Percentiles rank a stretch among this genome's conserved stretches.
These are phyloP conservation scores for Polydrusus tereticollis DNA, from an alignment of 2,888 invertebrate genomes.

Conservation along the genomic window DNA sequence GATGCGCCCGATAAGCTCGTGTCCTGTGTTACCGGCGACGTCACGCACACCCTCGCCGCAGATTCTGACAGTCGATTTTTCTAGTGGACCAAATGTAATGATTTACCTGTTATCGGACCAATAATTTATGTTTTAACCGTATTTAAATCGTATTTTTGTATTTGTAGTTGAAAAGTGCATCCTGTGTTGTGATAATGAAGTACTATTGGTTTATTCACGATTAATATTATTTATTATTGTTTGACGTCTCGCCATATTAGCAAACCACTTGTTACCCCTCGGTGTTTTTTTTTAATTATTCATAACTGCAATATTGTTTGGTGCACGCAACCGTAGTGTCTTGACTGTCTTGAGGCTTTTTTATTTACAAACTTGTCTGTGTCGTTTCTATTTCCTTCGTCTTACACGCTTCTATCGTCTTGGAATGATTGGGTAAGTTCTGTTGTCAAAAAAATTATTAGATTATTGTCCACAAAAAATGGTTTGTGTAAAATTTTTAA, in stretches of 20 bases:
- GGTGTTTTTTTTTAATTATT: conserved; percentile 61
- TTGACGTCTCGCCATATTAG: conserved; percentile 65
- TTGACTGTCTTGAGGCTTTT: conserved; percentile 52
- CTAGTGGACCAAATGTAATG: conserved; percentile 66
- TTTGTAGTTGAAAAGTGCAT: conserved; percentile 58
- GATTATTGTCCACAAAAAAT: conserved; percentile 46
- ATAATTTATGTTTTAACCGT: conserved; percentile 62
- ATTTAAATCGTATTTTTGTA: conserved; percentile 66
- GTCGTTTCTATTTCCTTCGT: conserved; percentile 50
- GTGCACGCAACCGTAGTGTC: conserved; percentile 48
- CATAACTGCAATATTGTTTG: conserved; percentile 51
- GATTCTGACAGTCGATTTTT: conserved; percentile 66
- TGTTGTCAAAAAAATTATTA: conserved; percentile 57
- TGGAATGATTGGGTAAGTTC: too few species aligned
- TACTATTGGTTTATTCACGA: conserved; percentile 58
- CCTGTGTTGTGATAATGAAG: conserved; percentile 60
- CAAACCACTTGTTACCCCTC: conserved; percentile 68
- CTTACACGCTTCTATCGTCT: conserved; percentile 48
- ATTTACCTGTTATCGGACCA: conserved; percentile 63
- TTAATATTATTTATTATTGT: conserved; percentile 47
- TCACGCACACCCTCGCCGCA: conserved; percentile 57
- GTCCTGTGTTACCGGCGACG: conserved; percentile 59
- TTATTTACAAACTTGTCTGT: conserved; percentile 51
- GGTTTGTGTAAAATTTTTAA: background rate
- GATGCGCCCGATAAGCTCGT: conserved; percentile 53